A percentile compares a stretch with the other conserved stretches of the same genome.
These are phyloP conservation scores for Steinernema hermaphroditum DNA, from an alignment of 2,888 invertebrate genomes.

Conservation along the genomic window DNA sequence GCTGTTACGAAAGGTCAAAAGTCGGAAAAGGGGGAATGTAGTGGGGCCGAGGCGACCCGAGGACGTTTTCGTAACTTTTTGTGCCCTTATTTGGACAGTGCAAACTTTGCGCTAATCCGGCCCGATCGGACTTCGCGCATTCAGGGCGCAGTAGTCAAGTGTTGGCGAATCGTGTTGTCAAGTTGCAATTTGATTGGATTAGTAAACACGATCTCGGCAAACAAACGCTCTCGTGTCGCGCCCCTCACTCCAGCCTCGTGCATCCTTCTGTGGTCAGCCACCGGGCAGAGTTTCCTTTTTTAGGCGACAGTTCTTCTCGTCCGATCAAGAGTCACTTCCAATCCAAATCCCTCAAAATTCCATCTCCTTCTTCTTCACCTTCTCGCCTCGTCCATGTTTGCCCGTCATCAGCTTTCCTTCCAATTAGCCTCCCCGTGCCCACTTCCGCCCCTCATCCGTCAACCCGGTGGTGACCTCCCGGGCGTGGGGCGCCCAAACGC, in stretches of 20 bases:
- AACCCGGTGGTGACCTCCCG: constrained; percentile 15
- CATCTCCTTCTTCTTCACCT: neutral
- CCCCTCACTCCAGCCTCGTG: neutral
- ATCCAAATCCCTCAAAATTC: neutral
- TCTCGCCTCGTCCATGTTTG: too few relatives aligned
- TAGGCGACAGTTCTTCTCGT: neutral
- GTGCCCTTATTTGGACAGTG: neutral
- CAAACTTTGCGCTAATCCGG: constrained; percentile 22
- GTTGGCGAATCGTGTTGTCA: constrained; percentile 26
- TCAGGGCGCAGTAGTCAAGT: constrained; percentile 18
- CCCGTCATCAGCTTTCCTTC: neutral
- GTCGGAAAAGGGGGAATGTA: neutral
- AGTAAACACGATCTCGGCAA: constrained; percentile 25
- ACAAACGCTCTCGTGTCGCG: constrained; percentile 20
- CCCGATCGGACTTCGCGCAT: constrained; percentile 19
- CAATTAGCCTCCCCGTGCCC: constrained; percentile 12
- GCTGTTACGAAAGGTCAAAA: constrained; percentile 15
- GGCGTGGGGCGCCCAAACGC: neutral
- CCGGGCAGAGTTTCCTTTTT: neutral
- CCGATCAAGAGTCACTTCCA: too few relatives aligned
- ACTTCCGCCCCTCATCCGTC: constrained; percentile 23
- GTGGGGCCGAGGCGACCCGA: too few relatives aligned
- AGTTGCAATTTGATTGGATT: constrained; percentile 31
- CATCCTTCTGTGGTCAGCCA: neutral
- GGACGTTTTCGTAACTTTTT: too few relatives aligned